Base-by-base conservation (phyloP, 2,888 invertebrate genomes). In the Dryococelus australis region DNA sequence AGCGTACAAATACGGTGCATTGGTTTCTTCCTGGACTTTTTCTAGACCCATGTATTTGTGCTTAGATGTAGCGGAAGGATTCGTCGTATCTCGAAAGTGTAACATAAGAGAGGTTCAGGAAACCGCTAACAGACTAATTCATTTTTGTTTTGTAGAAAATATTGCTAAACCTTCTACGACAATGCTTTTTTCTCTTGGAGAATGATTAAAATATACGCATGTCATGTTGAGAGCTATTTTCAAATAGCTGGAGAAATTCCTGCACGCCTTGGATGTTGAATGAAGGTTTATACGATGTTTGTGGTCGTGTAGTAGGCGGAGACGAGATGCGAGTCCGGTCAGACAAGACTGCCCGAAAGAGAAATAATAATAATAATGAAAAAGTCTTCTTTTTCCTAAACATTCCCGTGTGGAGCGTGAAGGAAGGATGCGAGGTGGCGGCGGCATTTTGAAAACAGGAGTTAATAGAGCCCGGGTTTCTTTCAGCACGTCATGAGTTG, bases 271-370 rank as follows among this genome's bases (percentile, higher is more conserved):
- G n/a, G 16, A 65, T 65, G 65, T n/a, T 65, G 65, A 20, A 1
- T 65, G 65, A 65, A 65, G 65, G 65, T n/a, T 65, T 65, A n/a
- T 65, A n/a, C 8, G n/a, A 65, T 65, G 65, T 65, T 65, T 65
- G 65, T 65, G 65, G 65, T 65, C 6, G 65, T 65, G 65, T n/a
- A n/a, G 65, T 16, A 65, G 65, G 65, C 65, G 65, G 65, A 65
- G 65, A 65, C 24, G 65, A 65, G 65, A 2, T 47, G 65, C 8
- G n/a, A 65, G 65, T 65, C 24, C 65, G n/a, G 65, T 65, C 24
- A 2, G 65, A 65, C 65, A 20, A 65, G 65, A 20, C n/a, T 35
- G 20, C 20, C 20, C 51, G 20, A 51, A 51, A 65, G n/a, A 65
- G n/a, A 65, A 65, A 65, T n/a, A 65, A 65, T 16, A 65, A n/a